A percentile compares a stretch with the other conserved stretches of the same genome.
phyloP scores from a whole-genome alignment of 2,888 invertebrate species.

The Galerucella calmariensis region DNA sequence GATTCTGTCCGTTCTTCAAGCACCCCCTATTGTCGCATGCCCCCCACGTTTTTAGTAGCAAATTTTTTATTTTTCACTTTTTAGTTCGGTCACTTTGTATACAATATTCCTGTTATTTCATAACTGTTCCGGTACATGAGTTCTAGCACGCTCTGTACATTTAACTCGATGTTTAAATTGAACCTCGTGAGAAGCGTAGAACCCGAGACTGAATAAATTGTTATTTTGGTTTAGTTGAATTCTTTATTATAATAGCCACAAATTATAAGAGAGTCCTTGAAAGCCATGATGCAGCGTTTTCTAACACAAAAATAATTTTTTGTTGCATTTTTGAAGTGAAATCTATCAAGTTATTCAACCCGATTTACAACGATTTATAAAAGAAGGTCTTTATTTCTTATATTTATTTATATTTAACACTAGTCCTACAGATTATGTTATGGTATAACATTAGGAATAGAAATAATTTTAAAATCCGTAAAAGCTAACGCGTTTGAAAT shows the following conservation, averaged over 20 bases:
- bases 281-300: slow-evolving; percentile 21
- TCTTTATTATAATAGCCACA: slow-evolving; percentile 18
- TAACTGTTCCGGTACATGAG: not conserved
- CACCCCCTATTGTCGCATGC: no score
- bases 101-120: not conserved
- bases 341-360: slow-evolving; percentile 5
- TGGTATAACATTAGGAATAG: not conserved
- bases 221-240: slow-evolving; percentile 14
- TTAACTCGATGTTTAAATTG: not conserved
- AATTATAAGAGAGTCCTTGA: slow-evolving; percentile 18
- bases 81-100: no score
- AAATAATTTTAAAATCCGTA: not conserved
- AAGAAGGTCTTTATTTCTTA: not conserved
- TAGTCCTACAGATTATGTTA: not conserved
- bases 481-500: not conserved
- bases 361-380: not conserved
- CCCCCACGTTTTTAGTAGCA: no score
- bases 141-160: not conserved
- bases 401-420: not conserved
- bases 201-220: slow-evolving; percentile 17
- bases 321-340: slow-evolving; percentile 11
- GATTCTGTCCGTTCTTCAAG: no score
- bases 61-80: no score
- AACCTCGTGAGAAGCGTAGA: slow-evolving; percentile 6
- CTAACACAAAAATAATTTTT: slow-evolving; percentile 10